A percentile compares a stretch with the other conserved stretches of the same genome.
Conservation (phyloP, 2,888 invertebrate species). For the Thelaira solivaga region DNA sequence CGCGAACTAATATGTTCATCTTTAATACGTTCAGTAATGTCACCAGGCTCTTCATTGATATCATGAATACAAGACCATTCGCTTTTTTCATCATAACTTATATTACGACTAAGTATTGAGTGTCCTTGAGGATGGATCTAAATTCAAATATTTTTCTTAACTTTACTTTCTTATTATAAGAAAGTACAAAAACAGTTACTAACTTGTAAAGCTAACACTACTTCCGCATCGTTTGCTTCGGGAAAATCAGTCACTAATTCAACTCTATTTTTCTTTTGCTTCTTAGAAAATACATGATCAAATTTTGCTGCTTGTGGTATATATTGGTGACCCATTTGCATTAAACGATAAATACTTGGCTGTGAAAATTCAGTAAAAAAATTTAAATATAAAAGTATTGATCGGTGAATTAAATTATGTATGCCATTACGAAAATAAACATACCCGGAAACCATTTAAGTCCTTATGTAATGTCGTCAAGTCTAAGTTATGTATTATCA, state of each 20-base stretch:
- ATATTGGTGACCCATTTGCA: slow-evolving; percentile 90
- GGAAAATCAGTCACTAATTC: slow-evolving; percentile 96
- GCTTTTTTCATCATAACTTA: slow-evolving; percentile 89
- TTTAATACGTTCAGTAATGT: slow-evolving; percentile 73
- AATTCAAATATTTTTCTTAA: not conserved
- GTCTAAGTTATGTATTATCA: slow-evolving; percentile 92
- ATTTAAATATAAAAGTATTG: too few relatives aligned
- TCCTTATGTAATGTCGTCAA: slow-evolving; percentile 87
- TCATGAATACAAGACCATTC: slow-evolving; percentile 98
- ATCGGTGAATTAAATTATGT: not conserved
- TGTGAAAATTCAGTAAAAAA: slow-evolving; percentile 74
- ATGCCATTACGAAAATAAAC: slow-evolving; percentile 53
- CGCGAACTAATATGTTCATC: slow-evolving; percentile 62
- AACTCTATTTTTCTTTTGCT: slow-evolving; percentile 87
- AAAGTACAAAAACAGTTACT: slow-evolving; percentile 1
- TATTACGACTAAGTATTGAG: slow-evolving; percentile 92
- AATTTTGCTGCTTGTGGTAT: slow-evolving; percentile 88
- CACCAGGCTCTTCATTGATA: slow-evolving; percentile 83
- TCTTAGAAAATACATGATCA: slow-evolving; percentile 87
- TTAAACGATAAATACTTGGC: slow-evolving; percentile 92
- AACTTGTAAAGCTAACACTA: slow-evolving; percentile 90
- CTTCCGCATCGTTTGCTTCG: slow-evolving; percentile 89
- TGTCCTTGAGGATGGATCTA: slow-evolving; percentile 80
- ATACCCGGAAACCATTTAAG: slow-evolving; percentile 89
- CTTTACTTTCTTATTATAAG: not conserved